phyloP scores from a whole-genome alignment of 2,113 vertebrate species.

The Caracal caracal region DNA sequence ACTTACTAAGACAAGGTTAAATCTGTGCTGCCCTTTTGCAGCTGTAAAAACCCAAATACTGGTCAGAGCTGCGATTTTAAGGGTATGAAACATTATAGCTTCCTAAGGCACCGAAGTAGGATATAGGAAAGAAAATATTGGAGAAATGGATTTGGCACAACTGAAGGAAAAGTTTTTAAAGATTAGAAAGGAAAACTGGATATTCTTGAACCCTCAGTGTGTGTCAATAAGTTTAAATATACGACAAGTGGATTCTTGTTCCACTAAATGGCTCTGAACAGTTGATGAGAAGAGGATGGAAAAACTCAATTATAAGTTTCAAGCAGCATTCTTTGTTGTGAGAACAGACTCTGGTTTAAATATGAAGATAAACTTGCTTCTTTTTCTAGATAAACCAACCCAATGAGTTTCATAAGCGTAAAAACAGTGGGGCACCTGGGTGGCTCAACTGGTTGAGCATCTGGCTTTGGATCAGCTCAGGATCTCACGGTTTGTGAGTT shows the following conservation, averaged over 20 bases:
- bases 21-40: constrained; percentile 13
- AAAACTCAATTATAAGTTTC: neutral
- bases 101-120: neutral
- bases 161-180: neutral
- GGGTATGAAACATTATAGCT: neutral
- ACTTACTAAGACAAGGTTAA: constrained; percentile 45
- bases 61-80: neutral
- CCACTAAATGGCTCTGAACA: neutral
- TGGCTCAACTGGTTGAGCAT: too few species aligned
- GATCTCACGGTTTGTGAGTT: too few species aligned
- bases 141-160: constrained; percentile 23
- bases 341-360: constrained; percentile 24
- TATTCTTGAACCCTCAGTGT: neutral
- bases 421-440: neutral
- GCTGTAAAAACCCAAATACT: constrained; percentile 36
- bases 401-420: neutral
- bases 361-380: neutral
- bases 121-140: neutral
- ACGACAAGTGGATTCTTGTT: neutral
- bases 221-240: neutral
- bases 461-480: too few species aligned
- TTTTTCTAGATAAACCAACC: neutral
- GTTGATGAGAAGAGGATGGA: neutral
- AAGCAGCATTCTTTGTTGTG: neutral
- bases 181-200: neutral